phyloP scores from a whole-genome alignment of 64 coral and sea anemone genomes.

The Porites lutea region DNA sequence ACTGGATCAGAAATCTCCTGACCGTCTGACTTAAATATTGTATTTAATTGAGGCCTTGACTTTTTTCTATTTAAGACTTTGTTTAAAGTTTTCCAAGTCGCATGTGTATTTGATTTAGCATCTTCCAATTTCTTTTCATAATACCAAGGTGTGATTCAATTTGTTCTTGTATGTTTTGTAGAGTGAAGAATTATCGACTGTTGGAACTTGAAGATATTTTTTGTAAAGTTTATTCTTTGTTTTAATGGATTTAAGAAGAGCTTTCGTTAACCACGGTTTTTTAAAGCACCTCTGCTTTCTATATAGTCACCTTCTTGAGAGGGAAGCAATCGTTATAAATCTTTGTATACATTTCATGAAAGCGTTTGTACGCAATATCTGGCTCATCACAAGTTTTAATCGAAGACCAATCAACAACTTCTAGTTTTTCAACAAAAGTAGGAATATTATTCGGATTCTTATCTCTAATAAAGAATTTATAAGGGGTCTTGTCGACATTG shows the following conservation, averaged over 20 bases:
- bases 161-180: neutral
- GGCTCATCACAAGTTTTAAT: neutral
- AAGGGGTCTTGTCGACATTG: neutral
- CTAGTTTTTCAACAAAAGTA: neutral
- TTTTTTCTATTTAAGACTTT: neutral
- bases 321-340: neutral
- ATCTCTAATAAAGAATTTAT: neutral
- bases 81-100: neutral
- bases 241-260: slow-evolving; percentile 22
- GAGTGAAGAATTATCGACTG: neutral
- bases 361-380: neutral
- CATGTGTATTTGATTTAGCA: neutral
- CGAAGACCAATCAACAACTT: neutral
- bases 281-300: neutral
- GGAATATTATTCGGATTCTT: neutral
- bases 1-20: neutral
- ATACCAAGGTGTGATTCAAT: neutral
- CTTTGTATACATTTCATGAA: neutral
- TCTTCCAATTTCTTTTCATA: neutral
- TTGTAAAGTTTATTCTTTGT: neutral
- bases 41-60: neutral
- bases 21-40: neutral
- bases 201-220: neutral
- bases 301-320: slow-evolving; percentile 1
- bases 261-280: slow-evolving; percentile 4